These are phyloP conservation scores for Glareola pratincola DNA, from an alignment of 2,113 vertebrate genomes.

Conservation along the genomic window DNA sequence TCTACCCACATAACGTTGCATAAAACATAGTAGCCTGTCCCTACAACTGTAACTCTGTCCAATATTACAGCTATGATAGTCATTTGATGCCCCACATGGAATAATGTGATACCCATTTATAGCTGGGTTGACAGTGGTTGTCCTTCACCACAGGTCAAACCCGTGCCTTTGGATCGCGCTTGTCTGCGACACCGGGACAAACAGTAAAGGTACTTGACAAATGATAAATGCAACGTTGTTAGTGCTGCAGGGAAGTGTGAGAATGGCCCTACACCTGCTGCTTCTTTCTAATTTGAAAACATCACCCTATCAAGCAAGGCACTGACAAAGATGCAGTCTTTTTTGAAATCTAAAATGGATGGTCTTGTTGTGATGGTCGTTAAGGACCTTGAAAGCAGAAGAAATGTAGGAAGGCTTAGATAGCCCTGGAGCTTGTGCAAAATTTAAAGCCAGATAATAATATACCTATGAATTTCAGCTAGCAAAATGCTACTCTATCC, in stretches of 20 bases:
- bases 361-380: slow-evolving; percentile 14
- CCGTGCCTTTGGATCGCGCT: not conserved
- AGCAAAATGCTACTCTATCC: not conserved
- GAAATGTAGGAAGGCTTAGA: not conserved
- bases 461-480: not conserved
- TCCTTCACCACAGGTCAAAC: slow-evolving; percentile 25
- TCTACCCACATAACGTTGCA: not conserved
- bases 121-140: not conserved
- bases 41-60: not conserved
- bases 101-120: not conserved
- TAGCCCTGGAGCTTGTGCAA: not conserved
- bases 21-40: not conserved
- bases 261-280: not conserved
- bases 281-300: not conserved
- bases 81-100: not conserved
- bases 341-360: slow-evolving; percentile 23
- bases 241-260: not conserved
- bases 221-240: not conserved
- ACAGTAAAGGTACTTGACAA: not conserved
- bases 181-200: not conserved
- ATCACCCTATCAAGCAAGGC: not conserved
- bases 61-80: not conserved
- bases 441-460: slow-evolving; percentile 28
- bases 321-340: not conserved
- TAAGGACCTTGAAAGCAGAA: not conserved